Evolutionary conservation across 2,888 invertebrate species (phyloP).

Genomic region (Listrodromus nycthemerus): DNA sequence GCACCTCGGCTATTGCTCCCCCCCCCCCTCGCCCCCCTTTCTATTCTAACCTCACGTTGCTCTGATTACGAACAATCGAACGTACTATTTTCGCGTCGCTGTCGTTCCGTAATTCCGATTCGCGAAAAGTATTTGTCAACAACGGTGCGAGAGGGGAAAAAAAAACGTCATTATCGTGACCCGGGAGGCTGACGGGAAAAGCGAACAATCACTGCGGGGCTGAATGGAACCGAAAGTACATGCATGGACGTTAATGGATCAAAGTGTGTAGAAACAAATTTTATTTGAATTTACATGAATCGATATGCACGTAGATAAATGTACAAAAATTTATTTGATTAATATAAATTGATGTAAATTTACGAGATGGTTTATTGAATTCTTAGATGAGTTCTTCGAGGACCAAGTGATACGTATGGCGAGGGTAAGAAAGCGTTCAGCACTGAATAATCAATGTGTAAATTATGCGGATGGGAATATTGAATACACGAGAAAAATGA

Average conservation of each 20-base stretch:
- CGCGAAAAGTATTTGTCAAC: background rate
- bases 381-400: too few species aligned
- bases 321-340: background rate
- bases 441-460: too few species aligned
- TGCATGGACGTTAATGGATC: background rate
- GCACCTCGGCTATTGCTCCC: background rate
- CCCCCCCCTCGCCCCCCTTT: background rate
- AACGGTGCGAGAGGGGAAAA: background rate
- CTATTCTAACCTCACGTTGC: background rate
- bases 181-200: background rate
- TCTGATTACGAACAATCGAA: conserved; percentile 2
- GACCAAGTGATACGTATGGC: too few species aligned
- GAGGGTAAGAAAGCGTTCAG: too few species aligned
- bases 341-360: too few species aligned
- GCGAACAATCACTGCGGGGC: background rate
- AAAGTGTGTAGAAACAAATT: too few species aligned
- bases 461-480: too few species aligned
- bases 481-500: too few species aligned
- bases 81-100: background rate
- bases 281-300: background rate
- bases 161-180: background rate
- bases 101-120: background rate
- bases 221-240: conserved; percentile 34
- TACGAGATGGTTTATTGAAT: too few species aligned
- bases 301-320: background rate